These are phyloP conservation scores for Aegotheles bennettii DNA, from an alignment of 2,113 vertebrate genomes.

Conservation along the genomic window DNA sequence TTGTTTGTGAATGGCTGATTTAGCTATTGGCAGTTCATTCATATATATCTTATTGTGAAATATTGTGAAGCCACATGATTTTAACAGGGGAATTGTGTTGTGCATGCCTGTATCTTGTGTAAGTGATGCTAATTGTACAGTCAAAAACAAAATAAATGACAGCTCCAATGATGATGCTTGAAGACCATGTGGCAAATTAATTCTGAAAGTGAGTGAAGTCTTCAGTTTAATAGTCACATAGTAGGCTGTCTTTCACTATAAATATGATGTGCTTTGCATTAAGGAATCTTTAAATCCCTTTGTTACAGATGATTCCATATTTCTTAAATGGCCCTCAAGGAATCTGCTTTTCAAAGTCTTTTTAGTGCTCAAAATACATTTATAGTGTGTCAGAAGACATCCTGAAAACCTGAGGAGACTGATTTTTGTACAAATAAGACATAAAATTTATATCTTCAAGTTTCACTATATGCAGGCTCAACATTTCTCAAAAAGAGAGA, in stretches of 20 bases:
- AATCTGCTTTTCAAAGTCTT: neutral
- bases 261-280: neutral
- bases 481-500: neutral
- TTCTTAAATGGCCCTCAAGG: neutral
- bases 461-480: neutral
- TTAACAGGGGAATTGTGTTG: neutral
- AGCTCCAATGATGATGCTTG: neutral
- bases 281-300: conserved; percentile 13
- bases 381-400: neutral
- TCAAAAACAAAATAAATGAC: neutral
- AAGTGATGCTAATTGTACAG: neutral
- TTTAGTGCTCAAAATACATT: neutral
- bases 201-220: neutral
- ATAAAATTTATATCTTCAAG: neutral
- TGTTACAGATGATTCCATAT: neutral
- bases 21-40: neutral
- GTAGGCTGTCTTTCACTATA: neutral
- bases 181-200: neutral
- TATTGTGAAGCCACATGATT: neutral
- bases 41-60: neutral
- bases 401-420: neutral
- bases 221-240: neutral
- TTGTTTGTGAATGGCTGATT: neutral
- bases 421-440: neutral
- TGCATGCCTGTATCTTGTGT: neutral